A percentile compares a stretch with the other conserved stretches of the same genome.
Conservation (phyloP, 2,113 vertebrate genomes). For the Tychaedon coryphoeus region DNA sequence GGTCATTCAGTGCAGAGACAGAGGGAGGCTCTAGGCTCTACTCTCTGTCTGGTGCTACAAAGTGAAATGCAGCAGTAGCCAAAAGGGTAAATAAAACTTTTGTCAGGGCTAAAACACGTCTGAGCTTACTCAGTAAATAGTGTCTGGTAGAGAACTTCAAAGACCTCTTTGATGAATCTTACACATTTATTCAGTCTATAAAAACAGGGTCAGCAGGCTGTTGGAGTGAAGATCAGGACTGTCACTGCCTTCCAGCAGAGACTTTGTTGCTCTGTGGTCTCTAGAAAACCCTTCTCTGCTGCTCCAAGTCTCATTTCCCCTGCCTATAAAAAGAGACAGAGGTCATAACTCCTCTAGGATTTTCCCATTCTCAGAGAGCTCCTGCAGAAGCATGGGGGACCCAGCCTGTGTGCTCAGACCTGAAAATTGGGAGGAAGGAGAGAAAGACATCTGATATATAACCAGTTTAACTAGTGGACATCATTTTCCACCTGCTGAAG, state of each 20-base stretch:
- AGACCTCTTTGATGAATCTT: not conserved
- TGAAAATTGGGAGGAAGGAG: not conserved
- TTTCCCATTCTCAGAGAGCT: not conserved
- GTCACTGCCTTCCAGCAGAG: not conserved
- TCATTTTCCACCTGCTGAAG: not conserved
- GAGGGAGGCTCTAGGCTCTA: slow-evolving; percentile 12
- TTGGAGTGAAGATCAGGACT: not conserved
- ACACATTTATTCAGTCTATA: not conserved
- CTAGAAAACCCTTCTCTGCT: not conserved
- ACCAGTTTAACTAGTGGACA: not conserved
- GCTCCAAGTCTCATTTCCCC: not conserved
- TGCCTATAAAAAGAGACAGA: not conserved
- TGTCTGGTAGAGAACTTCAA: not conserved
- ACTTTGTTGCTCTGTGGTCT: not conserved
- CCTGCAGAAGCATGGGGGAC: not conserved
- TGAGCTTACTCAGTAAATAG: slow-evolving; percentile 16
- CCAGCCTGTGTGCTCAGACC: not conserved
- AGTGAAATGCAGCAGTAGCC: slow-evolving; percentile 38
- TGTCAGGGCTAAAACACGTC: not conserved
- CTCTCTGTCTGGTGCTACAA: not conserved
- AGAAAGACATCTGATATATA: not conserved
- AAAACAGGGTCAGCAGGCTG: not conserved
- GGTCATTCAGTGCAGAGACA: not conserved
- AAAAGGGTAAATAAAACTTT: slow-evolving; percentile 36
- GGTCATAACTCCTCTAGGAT: not conserved